phyloP scores from a whole-genome alignment of 1,140 invertebrate species.

The Ctenoplectra terminalis region DNA sequence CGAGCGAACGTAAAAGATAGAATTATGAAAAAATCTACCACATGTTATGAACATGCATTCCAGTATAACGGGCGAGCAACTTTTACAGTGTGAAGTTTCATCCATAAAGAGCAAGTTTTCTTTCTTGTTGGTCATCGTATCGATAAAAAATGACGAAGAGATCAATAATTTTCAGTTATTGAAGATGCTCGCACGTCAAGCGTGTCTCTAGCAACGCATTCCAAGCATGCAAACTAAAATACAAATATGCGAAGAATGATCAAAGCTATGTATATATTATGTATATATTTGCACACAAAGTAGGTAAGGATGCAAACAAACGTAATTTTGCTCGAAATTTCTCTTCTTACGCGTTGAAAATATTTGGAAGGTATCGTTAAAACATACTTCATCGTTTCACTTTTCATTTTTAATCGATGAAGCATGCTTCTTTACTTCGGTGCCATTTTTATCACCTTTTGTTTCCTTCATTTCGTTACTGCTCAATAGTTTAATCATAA shows the following conservation, averaged over 20 bases:
- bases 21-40: slow-evolving; percentile 47
- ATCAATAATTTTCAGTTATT: not conserved
- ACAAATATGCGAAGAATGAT: slow-evolving; percentile 62
- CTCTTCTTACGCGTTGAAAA: not conserved
- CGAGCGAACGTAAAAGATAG: slow-evolving; percentile 44
- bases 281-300: slow-evolving; percentile 61
- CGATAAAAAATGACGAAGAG: not conserved
- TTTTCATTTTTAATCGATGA: slow-evolving; percentile 16
- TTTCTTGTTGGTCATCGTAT: not conserved
- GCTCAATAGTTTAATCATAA: not conserved
- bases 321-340: slow-evolving; percentile 57
- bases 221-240: slow-evolving; percentile 67
- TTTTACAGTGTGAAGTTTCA: not conserved
- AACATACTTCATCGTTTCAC: slow-evolving; percentile 17
- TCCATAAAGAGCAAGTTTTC: not conserved
- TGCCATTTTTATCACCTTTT: slow-evolving; percentile 19
- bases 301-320: slow-evolving; percentile 59
- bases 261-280: slow-evolving; percentile 52
- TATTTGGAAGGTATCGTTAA: not conserved
- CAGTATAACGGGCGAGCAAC: slow-evolving; percentile 3
- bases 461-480: not conserved
- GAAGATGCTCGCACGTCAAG: slow-evolving; percentile 25
- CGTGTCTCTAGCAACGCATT: slow-evolving; percentile 40
- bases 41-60: slow-evolving; percentile 54
- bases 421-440: slow-evolving; percentile 31